Percentiles rank a stretch among this genome's conserved stretches.
Conservation (phyloP, 2,113 vertebrate species). For the Carassius auratus region DNA sequence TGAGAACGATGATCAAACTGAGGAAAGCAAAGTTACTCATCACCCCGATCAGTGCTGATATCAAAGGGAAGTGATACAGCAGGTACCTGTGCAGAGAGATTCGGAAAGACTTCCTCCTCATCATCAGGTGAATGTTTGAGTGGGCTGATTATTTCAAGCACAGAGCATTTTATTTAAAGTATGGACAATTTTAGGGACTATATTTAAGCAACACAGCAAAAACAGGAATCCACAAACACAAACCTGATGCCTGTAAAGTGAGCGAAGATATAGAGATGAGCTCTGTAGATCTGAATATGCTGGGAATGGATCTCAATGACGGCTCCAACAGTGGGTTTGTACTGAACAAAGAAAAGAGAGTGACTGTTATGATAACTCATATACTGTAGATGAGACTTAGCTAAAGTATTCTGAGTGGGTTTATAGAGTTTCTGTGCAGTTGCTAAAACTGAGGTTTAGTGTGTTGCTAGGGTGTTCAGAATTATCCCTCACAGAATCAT, state of each 20-base stretch:
- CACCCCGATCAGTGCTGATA: slow-evolving; percentile 82
- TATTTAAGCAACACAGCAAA: background rate
- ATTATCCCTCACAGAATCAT: background rate
- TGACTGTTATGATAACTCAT: background rate
- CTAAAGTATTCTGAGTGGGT: no score
- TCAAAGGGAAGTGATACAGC: slow-evolving; percentile 84
- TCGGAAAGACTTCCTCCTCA: background rate
- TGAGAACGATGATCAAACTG: slow-evolving; percentile 78
- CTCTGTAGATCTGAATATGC: slow-evolving; percentile 83
- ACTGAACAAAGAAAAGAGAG: slow-evolving; percentile 68
- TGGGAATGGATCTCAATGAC: slow-evolving; percentile 84
- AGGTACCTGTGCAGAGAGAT: slow-evolving; percentile 76
- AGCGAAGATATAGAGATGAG: slow-evolving; percentile 83
- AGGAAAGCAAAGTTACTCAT: slow-evolving; percentile 87
- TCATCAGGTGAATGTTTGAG: background rate
- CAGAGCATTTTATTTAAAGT: no score
- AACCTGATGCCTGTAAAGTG: slow-evolving; percentile 87
- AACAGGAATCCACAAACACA: slow-evolving; percentile 20
- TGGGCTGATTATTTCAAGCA: no score
- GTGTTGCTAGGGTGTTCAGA: background rate
- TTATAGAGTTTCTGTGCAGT: no score
- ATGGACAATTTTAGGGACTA: no score
- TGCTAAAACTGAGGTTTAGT: background rate
- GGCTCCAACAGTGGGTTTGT: slow-evolving; percentile 75
- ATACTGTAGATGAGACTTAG: no score